Percentiles rank a stretch among this genome's conserved stretches.
These are phyloP conservation scores for Nesogale talazaci DNA, from an alignment of 2,113 vertebrate genomes.

Conservation along the genomic window DNA sequence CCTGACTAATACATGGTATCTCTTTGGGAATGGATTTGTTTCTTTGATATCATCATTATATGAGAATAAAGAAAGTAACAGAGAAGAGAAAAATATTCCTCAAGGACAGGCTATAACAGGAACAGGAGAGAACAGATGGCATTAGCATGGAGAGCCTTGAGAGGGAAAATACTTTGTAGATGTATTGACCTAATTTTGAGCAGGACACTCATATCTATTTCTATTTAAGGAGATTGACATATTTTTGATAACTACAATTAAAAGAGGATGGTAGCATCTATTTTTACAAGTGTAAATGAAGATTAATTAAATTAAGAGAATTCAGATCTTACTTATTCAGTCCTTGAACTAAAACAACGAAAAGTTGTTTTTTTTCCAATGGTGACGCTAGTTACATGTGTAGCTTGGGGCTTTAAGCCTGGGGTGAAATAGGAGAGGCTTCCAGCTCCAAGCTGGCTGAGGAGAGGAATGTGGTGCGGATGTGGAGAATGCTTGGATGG, in stretches of 20 bases:
- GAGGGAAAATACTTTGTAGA: conserved; percentile 18
- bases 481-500: background rate
- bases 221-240: background rate
- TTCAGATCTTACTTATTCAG: too few species aligned
- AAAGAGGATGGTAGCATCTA: too few species aligned
- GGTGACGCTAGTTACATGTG: too few species aligned
- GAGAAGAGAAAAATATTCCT: conserved; percentile 21
- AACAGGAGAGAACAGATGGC: background rate
- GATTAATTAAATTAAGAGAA: too few species aligned
- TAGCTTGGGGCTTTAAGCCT: too few species aligned
- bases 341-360: too few species aligned
- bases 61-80: conserved; percentile 13
- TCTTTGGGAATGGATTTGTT: background rate
- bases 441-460: background rate
- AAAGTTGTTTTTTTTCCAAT: too few species aligned
- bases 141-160: background rate
- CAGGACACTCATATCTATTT: background rate
- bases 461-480: background rate
- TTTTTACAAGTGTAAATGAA: too few species aligned
- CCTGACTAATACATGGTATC: background rate
- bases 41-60: background rate
- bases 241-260: background rate
- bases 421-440: background rate
- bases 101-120: background rate
- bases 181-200: conserved; percentile 48